Base-by-base conservation (phyloP, 2,113 vertebrate genomes). In the Herpailurus yagouaroundi region DNA sequence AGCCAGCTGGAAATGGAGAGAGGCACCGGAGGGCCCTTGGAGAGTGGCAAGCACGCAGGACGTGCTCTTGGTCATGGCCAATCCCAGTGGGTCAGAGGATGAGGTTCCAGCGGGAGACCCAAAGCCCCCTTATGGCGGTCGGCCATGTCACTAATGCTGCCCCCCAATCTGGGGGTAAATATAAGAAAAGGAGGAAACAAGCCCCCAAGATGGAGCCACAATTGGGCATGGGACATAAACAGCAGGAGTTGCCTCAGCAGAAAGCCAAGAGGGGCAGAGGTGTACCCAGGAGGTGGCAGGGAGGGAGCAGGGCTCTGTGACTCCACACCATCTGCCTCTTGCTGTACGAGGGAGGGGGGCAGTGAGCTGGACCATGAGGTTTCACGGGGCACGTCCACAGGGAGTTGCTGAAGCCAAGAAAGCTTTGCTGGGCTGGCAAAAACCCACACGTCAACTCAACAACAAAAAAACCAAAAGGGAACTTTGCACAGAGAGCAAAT, bases 361-460 rank as follows among this genome's bases (percentile, higher is more conserved):
- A 4, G 14, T 11, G 11, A 33, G 86, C 48, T 1, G 13, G 89
- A 27, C 82, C 25, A 31, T 5, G 4, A 63, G 87, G 74, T 50
- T 80, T 48, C 63, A 23, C 0, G 1, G 91, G 52, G 27, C 73
- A 69, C 0, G 0, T 93, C 94, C 25, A 0, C 3, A 69, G 92
- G 73, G 95, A 94, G 60, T 33, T 2, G 10, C 36, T 31, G 38
- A 82, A 41, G 95, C 94, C 96, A 89, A 57, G 89, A 93, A 68
- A 89, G 95, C 73, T 96, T 74, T 52, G 86, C 66, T 71, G 73
- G 92, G 82, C 73, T 94, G 94, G 86, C 94, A 86, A 90, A 92
- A 76, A 33, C 76, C 73, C 83, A 89, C 57, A 36, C 0, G 10
- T 11, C 73, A 68, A 63, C 74, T 25, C 88, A 14, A 1, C 19